phyloP scores from a whole-genome alignment of 2,888 invertebrate genomes.

The Agriopis aurantiaria region DNA sequence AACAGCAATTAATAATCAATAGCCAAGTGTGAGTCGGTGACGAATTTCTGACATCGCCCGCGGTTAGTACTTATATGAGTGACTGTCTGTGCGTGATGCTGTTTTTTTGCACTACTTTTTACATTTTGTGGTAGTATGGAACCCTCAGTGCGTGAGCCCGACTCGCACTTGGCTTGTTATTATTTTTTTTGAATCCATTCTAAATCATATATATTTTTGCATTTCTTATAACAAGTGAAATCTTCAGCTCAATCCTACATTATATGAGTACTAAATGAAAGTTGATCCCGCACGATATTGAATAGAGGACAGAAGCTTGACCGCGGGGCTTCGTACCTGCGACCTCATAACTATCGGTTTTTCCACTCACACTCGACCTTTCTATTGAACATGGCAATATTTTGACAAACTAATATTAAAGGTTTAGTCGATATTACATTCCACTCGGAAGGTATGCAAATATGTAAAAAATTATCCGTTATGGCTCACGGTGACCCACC shows the following conservation, averaged over 20 bases:
- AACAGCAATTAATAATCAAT: too few species aligned
- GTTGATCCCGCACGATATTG: slow-evolving; percentile 30
- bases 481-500: neutral
- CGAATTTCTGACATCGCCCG: too few species aligned
- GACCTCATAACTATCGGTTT: slow-evolving; percentile 41
- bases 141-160: too few species aligned
- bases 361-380: slow-evolving; percentile 35
- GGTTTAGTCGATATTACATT: slow-evolving; percentile 41
- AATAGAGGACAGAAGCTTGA: slow-evolving; percentile 36
- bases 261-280: slow-evolving; percentile 14
- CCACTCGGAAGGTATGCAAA: slow-evolving; percentile 28
- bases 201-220: too few species aligned
- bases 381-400: slow-evolving; percentile 42
- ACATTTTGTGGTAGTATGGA: too few species aligned
- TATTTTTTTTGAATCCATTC: too few species aligned
- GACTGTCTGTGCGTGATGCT: too few species aligned
- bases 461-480: slow-evolving; percentile 6
- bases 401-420: slow-evolving; percentile 50
- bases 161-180: too few species aligned
- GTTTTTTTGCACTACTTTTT: too few species aligned
- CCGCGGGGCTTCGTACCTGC: slow-evolving; percentile 32
- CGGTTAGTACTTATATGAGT: too few species aligned
- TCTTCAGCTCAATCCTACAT: neutral
- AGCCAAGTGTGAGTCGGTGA: too few species aligned
- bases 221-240: too few species aligned